phyloP scores from a whole-genome alignment of 1,140 invertebrate genomes.

The Doryteuthis pealeii region DNA sequence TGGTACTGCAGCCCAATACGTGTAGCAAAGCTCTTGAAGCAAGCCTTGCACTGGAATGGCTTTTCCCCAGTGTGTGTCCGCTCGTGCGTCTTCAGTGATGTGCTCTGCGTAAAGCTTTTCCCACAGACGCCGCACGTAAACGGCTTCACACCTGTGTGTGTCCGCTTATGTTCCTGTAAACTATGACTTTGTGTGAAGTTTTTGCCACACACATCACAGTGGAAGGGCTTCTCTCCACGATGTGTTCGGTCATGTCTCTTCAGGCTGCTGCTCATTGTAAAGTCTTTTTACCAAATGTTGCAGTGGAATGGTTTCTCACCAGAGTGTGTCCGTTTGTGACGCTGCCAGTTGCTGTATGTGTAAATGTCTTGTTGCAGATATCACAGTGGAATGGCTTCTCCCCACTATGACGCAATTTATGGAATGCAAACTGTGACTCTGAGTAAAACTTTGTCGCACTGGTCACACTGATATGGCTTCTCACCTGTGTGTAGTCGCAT shows the following conservation, averaged over 20 bases:
- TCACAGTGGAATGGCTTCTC: conserved; percentile 87
- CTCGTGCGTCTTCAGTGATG: neutral
- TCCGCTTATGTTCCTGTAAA: neutral
- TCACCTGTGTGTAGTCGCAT: conserved; percentile 32
- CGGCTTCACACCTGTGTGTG: neutral
- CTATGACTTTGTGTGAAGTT: neutral
- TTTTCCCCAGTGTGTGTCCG: neutral
- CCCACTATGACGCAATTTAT: conserved; percentile 69
- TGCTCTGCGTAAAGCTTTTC: neutral
- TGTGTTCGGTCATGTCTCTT: conserved; percentile 62
- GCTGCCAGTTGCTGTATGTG: conserved; percentile 64
- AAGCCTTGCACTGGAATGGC: neutral
- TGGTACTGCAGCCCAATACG: neutral
- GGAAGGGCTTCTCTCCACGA: neutral
- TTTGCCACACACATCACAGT: neutral
- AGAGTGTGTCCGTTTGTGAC: conserved; percentile 65
- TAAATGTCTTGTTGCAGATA: conserved; percentile 76
- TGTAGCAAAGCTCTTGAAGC: neutral
- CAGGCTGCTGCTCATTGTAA: neutral
- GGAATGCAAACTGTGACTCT: conserved; percentile 17
- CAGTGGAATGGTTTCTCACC: too few species aligned
- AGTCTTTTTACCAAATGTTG: conserved; percentile 11
- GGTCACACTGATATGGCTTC: conserved; percentile 35
- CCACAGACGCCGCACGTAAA: neutral
- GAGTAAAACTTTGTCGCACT: conserved; percentile 35